phyloP scores from a whole-genome alignment of 2,797 vertebrate species.

The Anguilla marmorata region DNA sequence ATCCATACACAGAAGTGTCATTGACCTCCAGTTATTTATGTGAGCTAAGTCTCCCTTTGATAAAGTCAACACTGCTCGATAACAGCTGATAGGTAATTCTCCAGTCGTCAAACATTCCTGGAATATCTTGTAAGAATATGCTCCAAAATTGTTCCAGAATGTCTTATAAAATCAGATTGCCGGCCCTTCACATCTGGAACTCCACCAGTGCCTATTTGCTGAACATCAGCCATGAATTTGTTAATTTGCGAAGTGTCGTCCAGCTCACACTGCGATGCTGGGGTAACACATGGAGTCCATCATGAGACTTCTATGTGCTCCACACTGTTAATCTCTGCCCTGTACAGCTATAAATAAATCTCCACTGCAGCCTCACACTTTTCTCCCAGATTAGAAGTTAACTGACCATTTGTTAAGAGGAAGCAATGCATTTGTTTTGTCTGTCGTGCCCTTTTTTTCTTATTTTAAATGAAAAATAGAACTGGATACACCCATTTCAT shows the following conservation, averaged over 20 bases:
- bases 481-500: neutral
- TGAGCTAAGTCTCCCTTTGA: neutral
- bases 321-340: too few relatives aligned
- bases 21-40: neutral
- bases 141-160: neutral
- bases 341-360: too few relatives aligned
- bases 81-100: neutral
- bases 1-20: neutral
- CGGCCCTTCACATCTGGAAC: neutral
- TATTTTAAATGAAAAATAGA: neutral
- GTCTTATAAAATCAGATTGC: neutral
- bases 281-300: neutral
- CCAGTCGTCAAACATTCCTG: neutral
- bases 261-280: neutral
- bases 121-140: neutral
- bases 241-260: neutral
- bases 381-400: neutral
- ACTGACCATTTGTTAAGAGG: neutral
- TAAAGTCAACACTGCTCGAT: neutral
- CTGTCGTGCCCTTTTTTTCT: neutral
- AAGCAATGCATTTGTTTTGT: neutral
- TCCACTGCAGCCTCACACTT: neutral
- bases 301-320: too few relatives aligned
- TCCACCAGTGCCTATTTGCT: neutral
- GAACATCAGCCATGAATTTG: neutral